Base-by-base conservation (phyloP, 2,888 invertebrate genomes). In the Panopea generosa region DNA sequence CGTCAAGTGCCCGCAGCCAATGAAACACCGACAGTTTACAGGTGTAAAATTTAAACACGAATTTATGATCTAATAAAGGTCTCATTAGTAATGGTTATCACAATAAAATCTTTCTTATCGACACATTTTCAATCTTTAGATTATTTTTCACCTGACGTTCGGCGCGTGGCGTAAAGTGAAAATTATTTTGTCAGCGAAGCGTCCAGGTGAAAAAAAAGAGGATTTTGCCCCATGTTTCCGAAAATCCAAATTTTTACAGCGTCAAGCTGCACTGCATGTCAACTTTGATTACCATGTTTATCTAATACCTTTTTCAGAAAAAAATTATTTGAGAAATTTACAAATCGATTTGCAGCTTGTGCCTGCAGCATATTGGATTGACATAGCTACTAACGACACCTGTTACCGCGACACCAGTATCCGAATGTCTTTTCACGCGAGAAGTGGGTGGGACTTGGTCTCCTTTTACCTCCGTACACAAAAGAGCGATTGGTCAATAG, bases 61-160 rank as follows among this genome's bases (percentile, higher is more conserved):
- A 62, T 66, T 70, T 66, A 76, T 66, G 38, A 70, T 62, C 75
- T 29, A 65, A 76, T 76, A 60, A 70, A 70, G 59, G 66, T 57
- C 66, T 76, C 75, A 75, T 76, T 76, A 76, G 66, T 49, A 33
- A 26, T 40, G 24, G 57, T 11, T 71, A 63, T 63, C 63, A 57
- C 43, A 26, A 47, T 63, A 50, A 56, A 71, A 71, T 71, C 71
- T 63, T 56, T 45, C 71, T 57, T 63, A 63, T 71, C 63, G 56
- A 27, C 49, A 63, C 56, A 26, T 40, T 71, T 63, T 63, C 71
- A 71, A 63, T 71, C 62, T 57, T 45, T 9, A 16, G 69, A 65
- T 75, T 65, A 69, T 60, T 53, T 60, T 75, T 52, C 75, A 75
- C 75, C 75, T 75, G 75, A 75, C 69, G 18, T 50, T 27, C 18